Base-by-base conservation (phyloP, 1,140 invertebrate species). In the Atta cephalotes region DNA sequence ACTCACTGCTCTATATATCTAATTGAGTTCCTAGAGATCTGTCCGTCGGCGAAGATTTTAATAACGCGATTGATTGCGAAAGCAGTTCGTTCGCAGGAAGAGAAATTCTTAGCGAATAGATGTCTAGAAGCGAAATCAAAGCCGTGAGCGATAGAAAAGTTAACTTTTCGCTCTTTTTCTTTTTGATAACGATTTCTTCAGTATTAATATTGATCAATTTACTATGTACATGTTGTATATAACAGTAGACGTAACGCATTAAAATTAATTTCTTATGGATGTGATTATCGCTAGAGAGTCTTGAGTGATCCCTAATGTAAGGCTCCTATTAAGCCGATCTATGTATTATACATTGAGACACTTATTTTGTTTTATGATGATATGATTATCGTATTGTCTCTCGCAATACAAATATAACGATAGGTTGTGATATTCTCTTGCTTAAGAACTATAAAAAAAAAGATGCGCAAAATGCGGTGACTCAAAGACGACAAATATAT, bases 161-260 rank as follows among this genome's bases (percentile, higher is more conserved):
- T 4, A 53, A 71, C 18, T 62, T 62, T 10, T 74, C 39, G 56
- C 25, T 71, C 28, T 70, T 78, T 65, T 74, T 58, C 28, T 53
- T 31, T 66, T 53, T 35, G 51, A 25, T 72, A 84, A 84, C 35
- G 68, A 49, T 82, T 87, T 81, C 77, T 91, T 87, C 92, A 93
- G 92, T 94, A 94, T 94, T 93, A 94, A 87, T 85, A 92, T 89
- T 87, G 86, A 91, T 90, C 88, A 65, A 91, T 90, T 51, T 82
- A 62, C 18, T 76, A 90, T 94, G 93, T 94, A 94, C 90, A 94
- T 94, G 89, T 93, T 94, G 93, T 94, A 93, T 91, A 94, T 94
- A 93, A 77, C 49, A 58, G 60, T 74, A 58, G 71, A 77, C 14
- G 18, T 80, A 49, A 77, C 31, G 28, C 18, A 16, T 72, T 79